phyloP scores from a whole-genome alignment of 1,140 invertebrate species.

The Drosophila athabasca region DNA sequence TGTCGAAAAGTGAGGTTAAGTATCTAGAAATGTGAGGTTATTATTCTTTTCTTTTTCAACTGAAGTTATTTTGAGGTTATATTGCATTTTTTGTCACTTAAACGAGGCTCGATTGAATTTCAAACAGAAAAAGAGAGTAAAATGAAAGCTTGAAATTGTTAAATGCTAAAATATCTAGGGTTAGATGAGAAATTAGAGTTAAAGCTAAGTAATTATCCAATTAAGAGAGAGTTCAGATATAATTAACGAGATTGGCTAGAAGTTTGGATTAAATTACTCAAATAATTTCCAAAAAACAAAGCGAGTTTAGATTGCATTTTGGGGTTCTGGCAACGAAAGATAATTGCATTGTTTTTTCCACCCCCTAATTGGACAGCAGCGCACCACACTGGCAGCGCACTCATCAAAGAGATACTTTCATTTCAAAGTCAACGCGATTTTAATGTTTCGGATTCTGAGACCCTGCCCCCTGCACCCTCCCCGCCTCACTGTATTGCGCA shows the following conservation, averaged over 20 bases:
- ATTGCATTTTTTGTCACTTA: too few relatives aligned
- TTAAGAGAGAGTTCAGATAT: slow-evolving; percentile 1
- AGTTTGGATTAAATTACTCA: slow-evolving; percentile 7
- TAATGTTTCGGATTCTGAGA: slow-evolving; percentile 39
- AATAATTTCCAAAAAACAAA: slow-evolving; percentile 14
- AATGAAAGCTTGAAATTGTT: not conserved
- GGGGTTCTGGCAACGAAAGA: slow-evolving; percentile 13
- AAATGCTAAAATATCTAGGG: too few relatives aligned
- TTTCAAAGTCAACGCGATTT: slow-evolving; percentile 45
- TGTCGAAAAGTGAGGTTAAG: not conserved
- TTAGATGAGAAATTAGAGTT: too few relatives aligned
- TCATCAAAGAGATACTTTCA: slow-evolving; percentile 44
- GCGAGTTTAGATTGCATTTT: slow-evolving; percentile 19
- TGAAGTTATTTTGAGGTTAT: too few relatives aligned
- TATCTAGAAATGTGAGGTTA: too few relatives aligned
- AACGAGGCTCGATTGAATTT: too few relatives aligned
- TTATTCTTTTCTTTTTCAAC: too few relatives aligned
- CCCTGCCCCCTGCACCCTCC: slow-evolving; percentile 1
- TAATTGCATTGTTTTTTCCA: slow-evolving; percentile 35
- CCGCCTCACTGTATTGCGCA: slow-evolving; percentile 18
- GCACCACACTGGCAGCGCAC: not conserved
- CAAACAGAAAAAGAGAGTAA: too few relatives aligned
- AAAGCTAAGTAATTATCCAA: not conserved
- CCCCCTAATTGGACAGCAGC: slow-evolving; percentile 39
- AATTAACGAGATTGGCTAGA: not conserved